These are phyloP conservation scores for Globodera rostochiensis DNA, from an alignment of 1,140 invertebrate genomes.

Conservation along the genomic window DNA sequence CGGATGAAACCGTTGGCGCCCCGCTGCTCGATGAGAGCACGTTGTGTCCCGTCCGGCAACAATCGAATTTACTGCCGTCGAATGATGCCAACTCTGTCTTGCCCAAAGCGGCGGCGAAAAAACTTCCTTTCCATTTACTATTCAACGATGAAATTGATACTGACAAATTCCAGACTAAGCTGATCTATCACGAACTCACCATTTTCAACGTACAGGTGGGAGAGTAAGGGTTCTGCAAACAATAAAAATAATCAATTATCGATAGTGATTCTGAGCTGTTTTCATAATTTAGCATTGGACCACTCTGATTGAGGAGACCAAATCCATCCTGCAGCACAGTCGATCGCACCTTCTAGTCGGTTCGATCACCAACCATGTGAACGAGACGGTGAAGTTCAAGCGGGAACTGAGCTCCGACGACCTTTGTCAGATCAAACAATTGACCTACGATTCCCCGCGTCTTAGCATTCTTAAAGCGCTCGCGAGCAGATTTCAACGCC, in stretches of 20 bases:
- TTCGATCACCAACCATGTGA: conserved; percentile 28
- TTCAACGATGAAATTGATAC: conserved; percentile 8
- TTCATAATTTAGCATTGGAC: conserved; percentile 31
- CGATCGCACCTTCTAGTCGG: conserved; percentile 26
- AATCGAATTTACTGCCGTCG: conserved; percentile 7
- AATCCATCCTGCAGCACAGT: conserved; percentile 28
- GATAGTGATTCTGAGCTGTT: not conserved
- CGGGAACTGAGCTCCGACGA: conserved; percentile 18
- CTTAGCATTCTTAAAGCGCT: conserved; percentile 25
- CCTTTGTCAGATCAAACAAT: conserved; percentile 30
- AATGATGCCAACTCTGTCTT: conserved; percentile 19
- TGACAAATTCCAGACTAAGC: conserved; percentile 21
- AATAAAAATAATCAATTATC: conserved; percentile 17
- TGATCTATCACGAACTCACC: conserved; percentile 38
- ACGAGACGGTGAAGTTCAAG: conserved; percentile 34
- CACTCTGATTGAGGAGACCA: conserved; percentile 30
- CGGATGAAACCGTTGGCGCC: conserved; percentile 15
- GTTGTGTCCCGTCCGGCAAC: not conserved
- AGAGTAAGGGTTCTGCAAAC: too few relatives aligned
- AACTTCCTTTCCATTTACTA: conserved; percentile 37
- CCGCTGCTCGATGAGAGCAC: conserved; percentile 14
- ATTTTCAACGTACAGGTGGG: conserved; percentile 36
- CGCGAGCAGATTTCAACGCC: conserved; percentile 18
- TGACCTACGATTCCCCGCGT: conserved; percentile 19
- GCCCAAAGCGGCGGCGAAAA: conserved; percentile 9